Conservation (phyloP, 1,140 invertebrate species). For the Drosophila melanica region DNA sequence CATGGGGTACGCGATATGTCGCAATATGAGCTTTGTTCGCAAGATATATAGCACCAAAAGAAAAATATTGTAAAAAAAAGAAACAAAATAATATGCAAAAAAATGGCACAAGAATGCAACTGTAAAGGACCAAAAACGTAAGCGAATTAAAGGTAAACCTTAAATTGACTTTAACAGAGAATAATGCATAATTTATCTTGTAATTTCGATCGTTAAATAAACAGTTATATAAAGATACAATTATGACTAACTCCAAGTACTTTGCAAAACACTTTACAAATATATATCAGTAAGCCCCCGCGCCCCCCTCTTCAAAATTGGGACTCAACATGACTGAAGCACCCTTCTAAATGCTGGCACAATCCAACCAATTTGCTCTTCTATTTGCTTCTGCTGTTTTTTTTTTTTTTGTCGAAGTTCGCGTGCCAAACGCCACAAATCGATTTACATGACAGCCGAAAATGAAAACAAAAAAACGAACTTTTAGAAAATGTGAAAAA, state of each 20-base stretch:
- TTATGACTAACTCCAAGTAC: background rate
- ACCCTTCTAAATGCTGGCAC: slow-evolving; percentile 43
- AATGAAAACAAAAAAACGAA: slow-evolving; percentile 20
- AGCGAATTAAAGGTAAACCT: background rate
- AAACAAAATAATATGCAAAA: too few relatives aligned
- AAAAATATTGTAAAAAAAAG: background rate
- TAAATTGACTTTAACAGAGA: background rate
- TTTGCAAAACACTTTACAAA: background rate
- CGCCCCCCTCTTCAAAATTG: background rate
- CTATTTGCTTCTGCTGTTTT: slow-evolving; percentile 36
- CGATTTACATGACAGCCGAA: slow-evolving; percentile 47
- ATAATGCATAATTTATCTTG: too few relatives aligned
- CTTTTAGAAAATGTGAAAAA: slow-evolving; percentile 55
- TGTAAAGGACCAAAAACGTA: background rate
- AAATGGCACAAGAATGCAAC: background rate
- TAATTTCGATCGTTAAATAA: background rate
- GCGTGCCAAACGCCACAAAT: slow-evolving; percentile 64
- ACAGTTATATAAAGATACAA: slow-evolving; percentile 1
- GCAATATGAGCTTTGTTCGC: slow-evolving; percentile 15
- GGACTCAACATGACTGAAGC: slow-evolving; percentile 28
- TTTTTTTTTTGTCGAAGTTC: slow-evolving; percentile 30
- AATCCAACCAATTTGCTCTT: slow-evolving; percentile 42
- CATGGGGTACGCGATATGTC: slow-evolving; percentile 15
- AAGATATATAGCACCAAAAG: too few relatives aligned
- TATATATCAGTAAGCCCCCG: background rate